phyloP scores from a whole-genome alignment of 2,797 vertebrate genomes.

The Paguma larvata region DNA sequence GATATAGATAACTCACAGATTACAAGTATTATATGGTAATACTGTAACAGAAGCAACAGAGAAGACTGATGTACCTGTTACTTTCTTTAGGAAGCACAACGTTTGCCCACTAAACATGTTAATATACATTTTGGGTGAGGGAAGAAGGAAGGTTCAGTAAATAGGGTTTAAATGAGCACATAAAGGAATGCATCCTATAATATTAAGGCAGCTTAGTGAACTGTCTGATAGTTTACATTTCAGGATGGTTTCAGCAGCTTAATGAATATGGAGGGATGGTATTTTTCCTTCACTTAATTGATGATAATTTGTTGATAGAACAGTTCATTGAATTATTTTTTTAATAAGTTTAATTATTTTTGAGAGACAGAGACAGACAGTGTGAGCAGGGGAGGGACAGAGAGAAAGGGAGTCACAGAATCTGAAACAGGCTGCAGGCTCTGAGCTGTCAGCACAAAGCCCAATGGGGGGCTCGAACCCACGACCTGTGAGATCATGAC shows the following conservation, averaged over 20 bases:
- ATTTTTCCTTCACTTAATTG: neutral
- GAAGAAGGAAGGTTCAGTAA: neutral
- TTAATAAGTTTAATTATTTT: too few relatives aligned
- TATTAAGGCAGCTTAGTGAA: neutral
- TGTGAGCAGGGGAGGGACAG: too few relatives aligned
- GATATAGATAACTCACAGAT: neutral
- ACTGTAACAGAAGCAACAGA: neutral
- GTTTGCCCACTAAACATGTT: neutral
- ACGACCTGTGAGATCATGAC: too few relatives aligned
- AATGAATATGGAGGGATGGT: neutral
- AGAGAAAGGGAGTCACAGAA: too few relatives aligned
- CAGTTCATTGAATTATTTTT: too few relatives aligned
- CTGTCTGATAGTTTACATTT: neutral
- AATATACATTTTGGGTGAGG: neutral
- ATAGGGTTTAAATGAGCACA: neutral
- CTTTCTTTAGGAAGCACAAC: neutral
- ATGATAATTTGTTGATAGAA: neutral
- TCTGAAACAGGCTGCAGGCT: too few relatives aligned
- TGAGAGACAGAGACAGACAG: too few relatives aligned
- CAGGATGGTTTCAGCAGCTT: too few relatives aligned
- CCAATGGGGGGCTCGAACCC: too few relatives aligned
- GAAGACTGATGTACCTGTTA: neutral
- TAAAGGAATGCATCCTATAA: neutral
- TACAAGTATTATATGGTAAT: neutral
- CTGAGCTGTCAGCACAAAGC: too few relatives aligned